Evolutionary conservation across 2,113 vertebrate genomes (phyloP).

Genomic region (Xiphias gladius): DNA sequence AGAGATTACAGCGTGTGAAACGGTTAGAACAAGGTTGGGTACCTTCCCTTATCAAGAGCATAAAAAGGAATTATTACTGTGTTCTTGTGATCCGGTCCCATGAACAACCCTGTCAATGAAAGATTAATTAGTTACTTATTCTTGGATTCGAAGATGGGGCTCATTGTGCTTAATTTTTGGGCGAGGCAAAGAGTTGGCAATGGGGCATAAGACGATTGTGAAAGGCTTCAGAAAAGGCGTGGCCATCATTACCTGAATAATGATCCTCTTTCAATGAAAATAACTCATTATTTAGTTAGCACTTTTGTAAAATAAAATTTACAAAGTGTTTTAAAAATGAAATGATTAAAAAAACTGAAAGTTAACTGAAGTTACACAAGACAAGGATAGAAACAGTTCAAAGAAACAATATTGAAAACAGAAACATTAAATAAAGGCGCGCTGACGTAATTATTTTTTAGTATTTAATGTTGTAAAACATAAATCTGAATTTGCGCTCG

Average conservation of each 20-base stretch:
- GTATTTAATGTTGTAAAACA: too few relatives aligned
- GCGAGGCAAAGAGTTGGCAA: neutral
- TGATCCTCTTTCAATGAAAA: neutral
- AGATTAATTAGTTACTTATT: neutral
- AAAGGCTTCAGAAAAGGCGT: neutral
- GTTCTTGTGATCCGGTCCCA: neutral
- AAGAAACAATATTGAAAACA: too few relatives aligned
- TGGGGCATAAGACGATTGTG: neutral
- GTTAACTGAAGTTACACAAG: neutral
- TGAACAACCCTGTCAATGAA: constrained; percentile 7
- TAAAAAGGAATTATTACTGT: neutral
- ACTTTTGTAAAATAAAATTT: too few relatives aligned
- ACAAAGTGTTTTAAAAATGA: neutral
- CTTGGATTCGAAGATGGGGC: constrained; percentile 9
- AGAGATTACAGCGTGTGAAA: too few relatives aligned
- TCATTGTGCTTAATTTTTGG: neutral
- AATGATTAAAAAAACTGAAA: neutral
- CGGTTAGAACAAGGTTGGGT: neutral
- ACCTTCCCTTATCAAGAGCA: neutral
- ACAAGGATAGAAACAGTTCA: neutral
- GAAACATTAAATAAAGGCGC: neutral
- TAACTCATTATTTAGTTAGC: neutral
- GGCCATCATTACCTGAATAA: neutral
- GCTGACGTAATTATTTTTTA: neutral
- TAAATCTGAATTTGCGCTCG: too few relatives aligned